Conservation (phyloP, 1,140 invertebrate genomes). For the Drosophila prosaltans region DNA sequence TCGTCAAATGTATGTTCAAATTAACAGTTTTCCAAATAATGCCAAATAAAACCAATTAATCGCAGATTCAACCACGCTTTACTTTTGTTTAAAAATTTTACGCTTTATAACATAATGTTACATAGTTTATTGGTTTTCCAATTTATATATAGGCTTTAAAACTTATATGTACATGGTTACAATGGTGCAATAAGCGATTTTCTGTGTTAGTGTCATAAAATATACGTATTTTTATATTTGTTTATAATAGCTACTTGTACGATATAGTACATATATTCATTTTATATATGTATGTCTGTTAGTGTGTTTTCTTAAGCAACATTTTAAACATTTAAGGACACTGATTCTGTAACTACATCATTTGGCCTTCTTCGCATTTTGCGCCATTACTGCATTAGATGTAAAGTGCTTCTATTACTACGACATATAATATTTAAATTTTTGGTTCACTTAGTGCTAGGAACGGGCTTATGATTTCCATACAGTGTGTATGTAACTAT, state of each 20-base stretch:
- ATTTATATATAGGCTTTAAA: slow-evolving; percentile 63
- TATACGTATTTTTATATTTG: not conserved
- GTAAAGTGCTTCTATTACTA: slow-evolving; percentile 28
- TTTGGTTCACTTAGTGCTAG: slow-evolving; percentile 68
- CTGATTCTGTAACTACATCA: slow-evolving; percentile 38
- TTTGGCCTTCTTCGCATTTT: slow-evolving; percentile 13
- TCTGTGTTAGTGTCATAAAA: slow-evolving; percentile 18
- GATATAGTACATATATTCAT: slow-evolving; percentile 48
- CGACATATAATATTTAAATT: slow-evolving; percentile 50
- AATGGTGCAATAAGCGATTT: slow-evolving; percentile 66
- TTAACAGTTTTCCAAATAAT: too few relatives aligned
- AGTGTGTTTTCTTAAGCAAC: slow-evolving; percentile 44
- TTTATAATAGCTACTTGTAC: slow-evolving; percentile 57
- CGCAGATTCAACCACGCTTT: too few relatives aligned
- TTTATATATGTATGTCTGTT: slow-evolving; percentile 30
- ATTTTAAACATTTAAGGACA: slow-evolving; percentile 69
- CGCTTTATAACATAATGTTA: slow-evolving; percentile 53
- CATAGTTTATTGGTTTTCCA: slow-evolving; percentile 58
- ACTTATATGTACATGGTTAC: slow-evolving; percentile 75
- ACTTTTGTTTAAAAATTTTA: not conserved
- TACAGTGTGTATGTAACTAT: slow-evolving; percentile 24
- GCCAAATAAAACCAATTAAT: too few relatives aligned
- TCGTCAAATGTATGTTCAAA: too few relatives aligned
- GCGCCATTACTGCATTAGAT: not conserved
- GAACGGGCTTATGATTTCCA: slow-evolving; percentile 56